Evolutionary conservation across 2,888 invertebrate genomes (phyloP), one percentile per base, ranked within the genome.

Genomic region (Dynastes tityus): DNA sequence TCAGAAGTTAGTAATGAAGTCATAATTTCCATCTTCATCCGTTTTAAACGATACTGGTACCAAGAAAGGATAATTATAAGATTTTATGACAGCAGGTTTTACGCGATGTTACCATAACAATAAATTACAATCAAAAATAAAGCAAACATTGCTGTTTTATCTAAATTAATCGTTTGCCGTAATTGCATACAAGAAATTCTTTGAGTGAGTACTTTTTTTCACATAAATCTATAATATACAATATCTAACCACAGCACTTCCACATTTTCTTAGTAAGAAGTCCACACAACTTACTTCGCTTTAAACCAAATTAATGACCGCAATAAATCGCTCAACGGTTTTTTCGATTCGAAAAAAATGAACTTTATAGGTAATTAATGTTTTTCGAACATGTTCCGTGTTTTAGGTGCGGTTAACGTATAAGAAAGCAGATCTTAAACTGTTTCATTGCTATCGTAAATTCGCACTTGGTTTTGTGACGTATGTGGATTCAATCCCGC

Each of bases 401-500:
- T 68, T 68, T 68, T 68, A 68, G 27, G 61, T 45, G 45, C 55
- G 22, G 58, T 74, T 32, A 74, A 45, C 27, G 45, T 45, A 74
- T 45, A 74, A 13, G 45, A 74, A 61, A 61, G 40, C 45, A 74
- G 73, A 27, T 55, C 37, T 61, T 74, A 74, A 74, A 74, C 11
- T 37, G 6, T 49, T 74, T 61, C 61, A 61, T 29, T 74, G 61
- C 45, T 63, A 61, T 61, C 73, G 40, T 74, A 74, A 74, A 74
- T 74, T 61, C 45, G 40, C 68, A 68, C 63, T 63, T 55, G 55
- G 55, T 55, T 16, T 16, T 11, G 16, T 16, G n/a, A n/a, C n/a
- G 16, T n/a, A 16, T 55, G n/a, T 53, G 9, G 53, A 53, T 53
- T 53, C 53, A 37, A 5, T 5, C 5, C 45, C 45, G 8, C 2